These are phyloP conservation scores for Hydractinia symbiolongicarpus DNA, from an alignment of 30 jellyfish, hydroid and myxozoan genomes.

Conservation along the genomic window DNA sequence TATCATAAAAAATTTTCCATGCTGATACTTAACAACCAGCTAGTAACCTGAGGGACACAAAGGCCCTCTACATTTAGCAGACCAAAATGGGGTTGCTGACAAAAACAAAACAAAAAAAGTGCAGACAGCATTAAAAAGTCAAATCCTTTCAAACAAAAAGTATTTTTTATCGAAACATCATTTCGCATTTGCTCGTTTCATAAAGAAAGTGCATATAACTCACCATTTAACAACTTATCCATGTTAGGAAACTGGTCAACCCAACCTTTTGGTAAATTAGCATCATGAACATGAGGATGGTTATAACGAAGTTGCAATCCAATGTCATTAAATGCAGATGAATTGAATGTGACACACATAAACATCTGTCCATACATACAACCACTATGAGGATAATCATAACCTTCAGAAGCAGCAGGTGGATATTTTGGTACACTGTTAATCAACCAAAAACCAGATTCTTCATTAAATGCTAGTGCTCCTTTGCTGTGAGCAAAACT, in stretches of 20 bases:
- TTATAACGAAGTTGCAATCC: conserved; percentile 82
- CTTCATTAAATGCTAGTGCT: conserved; percentile 67
- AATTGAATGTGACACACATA: conserved; percentile 78
- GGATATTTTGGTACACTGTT: conserved; percentile 88
- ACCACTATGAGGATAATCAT: conserved; percentile 87
- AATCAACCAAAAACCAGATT: conserved; percentile 91
- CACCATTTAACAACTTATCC: conserved; percentile 43
- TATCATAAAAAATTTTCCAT: no score
- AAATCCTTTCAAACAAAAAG: no score
- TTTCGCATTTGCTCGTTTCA: no score
- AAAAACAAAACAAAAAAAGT: no score
- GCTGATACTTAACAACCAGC: no score
- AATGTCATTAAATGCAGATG: conserved; percentile 64
- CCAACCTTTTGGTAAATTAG: conserved; percentile 60
- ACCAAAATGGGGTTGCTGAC: no score
- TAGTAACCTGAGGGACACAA: no score
- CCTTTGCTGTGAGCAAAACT: conserved; percentile 89
- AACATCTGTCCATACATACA: conserved; percentile 84
- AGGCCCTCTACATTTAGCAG: no score
- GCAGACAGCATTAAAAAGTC: no score
- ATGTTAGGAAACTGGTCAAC: conserved; percentile 64
- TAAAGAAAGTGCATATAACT: not conserved
- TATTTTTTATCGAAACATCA: no score
- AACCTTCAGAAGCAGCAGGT: conserved; percentile 56
- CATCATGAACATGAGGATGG: conserved; percentile 84